Percentiles rank a stretch among this genome's conserved stretches.
phyloP scores from a whole-genome alignment of 2,888 invertebrate species.

The Leptinotarsa peninsularis region DNA sequence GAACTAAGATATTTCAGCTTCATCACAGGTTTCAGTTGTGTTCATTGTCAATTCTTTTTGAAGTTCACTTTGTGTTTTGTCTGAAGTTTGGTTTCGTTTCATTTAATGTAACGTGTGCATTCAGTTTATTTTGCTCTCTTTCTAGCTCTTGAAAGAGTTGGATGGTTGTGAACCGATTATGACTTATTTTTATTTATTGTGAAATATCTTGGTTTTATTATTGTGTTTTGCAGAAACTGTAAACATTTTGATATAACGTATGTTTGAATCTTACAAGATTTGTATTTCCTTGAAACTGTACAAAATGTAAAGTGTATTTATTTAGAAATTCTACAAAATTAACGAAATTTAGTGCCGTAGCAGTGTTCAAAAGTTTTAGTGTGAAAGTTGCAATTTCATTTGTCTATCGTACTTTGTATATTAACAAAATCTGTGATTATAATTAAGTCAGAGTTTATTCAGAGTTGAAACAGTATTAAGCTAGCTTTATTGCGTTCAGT shows the following conservation, averaged over 20 bases:
- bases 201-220: neutral
- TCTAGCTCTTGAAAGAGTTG: conserved; percentile 6
- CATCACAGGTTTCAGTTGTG: neutral
- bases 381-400: conserved; percentile 24
- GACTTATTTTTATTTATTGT: neutral
- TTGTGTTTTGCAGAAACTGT: conserved; percentile 3
- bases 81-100: neutral
- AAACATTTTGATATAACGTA: neutral
- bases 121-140: conserved; percentile 16
- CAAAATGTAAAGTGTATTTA: conserved; percentile 36
- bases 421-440: conserved; percentile 51
- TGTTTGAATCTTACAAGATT: neutral
- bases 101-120: neutral
- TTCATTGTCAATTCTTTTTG: neutral
- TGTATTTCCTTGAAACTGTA: conserved; percentile 33
- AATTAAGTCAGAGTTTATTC: conserved; percentile 48
- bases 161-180: neutral
- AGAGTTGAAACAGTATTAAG: conserved; percentile 45
- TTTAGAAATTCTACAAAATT: conserved; percentile 19
- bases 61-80: neutral
- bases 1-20: conserved; percentile 9
- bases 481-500: conserved; percentile 34
- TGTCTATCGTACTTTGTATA: conserved; percentile 29
- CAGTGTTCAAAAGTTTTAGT: conserved; percentile 16
- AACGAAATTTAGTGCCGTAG: neutral